A percentile compares a stretch with the other conserved stretches of the same genome.
phyloP scores from a whole-genome alignment of 2,113 vertebrate genomes.

The Girardinichthys multiradiatus region DNA sequence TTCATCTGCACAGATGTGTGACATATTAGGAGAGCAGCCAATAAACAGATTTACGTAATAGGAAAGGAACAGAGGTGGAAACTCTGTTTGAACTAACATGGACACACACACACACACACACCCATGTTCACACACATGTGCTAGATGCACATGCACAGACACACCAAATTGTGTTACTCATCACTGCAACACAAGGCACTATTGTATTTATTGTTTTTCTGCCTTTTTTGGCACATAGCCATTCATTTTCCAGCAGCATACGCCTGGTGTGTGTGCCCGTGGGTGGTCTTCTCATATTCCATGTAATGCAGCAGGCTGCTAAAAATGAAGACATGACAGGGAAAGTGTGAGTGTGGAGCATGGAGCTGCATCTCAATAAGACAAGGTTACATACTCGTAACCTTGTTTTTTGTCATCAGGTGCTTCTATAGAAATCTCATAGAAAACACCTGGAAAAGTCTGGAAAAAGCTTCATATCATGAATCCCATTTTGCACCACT shows the following conservation, averaged over 20 bases:
- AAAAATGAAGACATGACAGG: constrained; percentile 76
- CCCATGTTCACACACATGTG: constrained; percentile 1
- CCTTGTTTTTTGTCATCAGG: constrained; percentile 3
- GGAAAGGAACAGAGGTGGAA: constrained; percentile 21
- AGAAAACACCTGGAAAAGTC: no score
- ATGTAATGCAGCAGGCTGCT: constrained; percentile 63
- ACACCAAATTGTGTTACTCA: constrained; percentile 43
- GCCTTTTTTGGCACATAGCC: constrained; percentile 57
- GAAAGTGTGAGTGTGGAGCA: constrained; percentile 69
- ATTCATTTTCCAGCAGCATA: constrained; percentile 70
- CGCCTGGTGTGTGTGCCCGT: constrained; percentile 14
- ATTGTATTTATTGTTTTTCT: constrained; percentile 57
- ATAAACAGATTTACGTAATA: constrained; percentile 22
- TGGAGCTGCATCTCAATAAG: constrained; percentile 26
- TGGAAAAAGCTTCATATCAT: not conserved
- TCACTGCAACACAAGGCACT: constrained; percentile 47
- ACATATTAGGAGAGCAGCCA: not conserved
- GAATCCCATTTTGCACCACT: not conserved
- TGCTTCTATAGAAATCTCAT: not conserved
- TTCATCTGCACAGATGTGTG: constrained; percentile 26
- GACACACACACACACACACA: constrained; percentile 18
- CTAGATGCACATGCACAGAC: not conserved
- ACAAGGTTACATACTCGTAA: constrained; percentile 7
- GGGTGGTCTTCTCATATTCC: constrained; percentile 65
- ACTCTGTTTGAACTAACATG: constrained; percentile 18